Evolutionary conservation across 2,888 invertebrate genomes (phyloP).

Genomic region (Netelia inedita): DNA sequence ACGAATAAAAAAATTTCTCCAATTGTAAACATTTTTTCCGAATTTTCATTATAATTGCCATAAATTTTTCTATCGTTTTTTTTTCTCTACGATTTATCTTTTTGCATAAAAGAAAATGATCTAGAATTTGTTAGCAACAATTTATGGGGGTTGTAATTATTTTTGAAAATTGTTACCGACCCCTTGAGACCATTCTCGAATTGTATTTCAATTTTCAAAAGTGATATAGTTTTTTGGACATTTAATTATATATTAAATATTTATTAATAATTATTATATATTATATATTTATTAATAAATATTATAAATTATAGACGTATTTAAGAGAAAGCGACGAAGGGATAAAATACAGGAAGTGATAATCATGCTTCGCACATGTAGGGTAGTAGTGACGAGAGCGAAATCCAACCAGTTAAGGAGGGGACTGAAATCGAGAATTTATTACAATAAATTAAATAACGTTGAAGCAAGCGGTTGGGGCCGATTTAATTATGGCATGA

Average conservation of each 20-base stretch:
- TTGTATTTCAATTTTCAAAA: too few species aligned
- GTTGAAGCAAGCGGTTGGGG: neutral
- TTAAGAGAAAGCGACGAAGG: neutral
- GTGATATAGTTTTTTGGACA: too few species aligned
- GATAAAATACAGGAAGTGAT: conserved; percentile 44
- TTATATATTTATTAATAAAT: neutral
- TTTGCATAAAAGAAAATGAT: too few species aligned
- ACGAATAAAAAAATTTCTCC: neutral
- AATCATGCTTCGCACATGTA: conserved; percentile 59
- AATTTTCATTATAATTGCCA: too few species aligned
- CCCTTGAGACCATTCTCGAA: too few species aligned
- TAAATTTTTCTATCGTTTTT: too few species aligned
- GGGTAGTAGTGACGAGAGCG: conserved; percentile 50
- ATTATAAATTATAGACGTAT: neutral
- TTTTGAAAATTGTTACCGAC: too few species aligned
- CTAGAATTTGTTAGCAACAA: too few species aligned
- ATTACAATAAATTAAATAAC: conserved; percentile 39
- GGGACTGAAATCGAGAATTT: conserved; percentile 27
- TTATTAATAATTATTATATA: neutral
- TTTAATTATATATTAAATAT: too few species aligned
- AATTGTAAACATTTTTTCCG: too few species aligned
- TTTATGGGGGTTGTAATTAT: too few species aligned
- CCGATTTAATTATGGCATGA: neutral
- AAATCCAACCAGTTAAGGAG: conserved; percentile 28
- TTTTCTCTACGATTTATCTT: too few species aligned